Evolutionary conservation across 2,113 vertebrate species (phyloP).

Genomic region (Pangasianodon gigas): DNA sequence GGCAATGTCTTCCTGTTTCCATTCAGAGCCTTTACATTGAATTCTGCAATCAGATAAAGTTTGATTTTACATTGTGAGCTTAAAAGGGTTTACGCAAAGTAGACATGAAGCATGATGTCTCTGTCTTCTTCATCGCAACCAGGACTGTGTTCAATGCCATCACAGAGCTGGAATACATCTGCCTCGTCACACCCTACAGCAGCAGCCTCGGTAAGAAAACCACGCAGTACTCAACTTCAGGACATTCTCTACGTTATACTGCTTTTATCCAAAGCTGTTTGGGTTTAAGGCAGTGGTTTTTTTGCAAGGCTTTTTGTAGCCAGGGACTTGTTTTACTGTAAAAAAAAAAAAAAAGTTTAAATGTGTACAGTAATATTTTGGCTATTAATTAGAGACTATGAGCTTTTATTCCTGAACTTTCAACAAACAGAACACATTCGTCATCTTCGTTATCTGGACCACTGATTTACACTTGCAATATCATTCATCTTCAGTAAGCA

Average conservation of each 20-base stretch:
- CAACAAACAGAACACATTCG: not conserved
- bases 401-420: not conserved
- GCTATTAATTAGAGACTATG: not conserved
- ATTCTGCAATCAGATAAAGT: slow-evolving; percentile 49
- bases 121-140: slow-evolving; percentile 48
- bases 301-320: not conserved
- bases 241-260: not conserved
- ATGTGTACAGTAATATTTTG: not conserved
- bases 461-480: not conserved
- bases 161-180: slow-evolving; percentile 82
- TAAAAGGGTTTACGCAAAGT: slow-evolving; percentile 21
- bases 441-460: not conserved
- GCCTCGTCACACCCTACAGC: slow-evolving; percentile 74
- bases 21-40: slow-evolving; percentile 45
- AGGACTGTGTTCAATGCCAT: slow-evolving; percentile 81
- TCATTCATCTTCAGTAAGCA: not conserved
- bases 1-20: slow-evolving; percentile 50
- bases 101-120: slow-evolving; percentile 16
- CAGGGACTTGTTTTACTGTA: not conserved
- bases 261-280: not conserved
- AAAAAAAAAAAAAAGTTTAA: not conserved
- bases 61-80: slow-evolving; percentile 45
- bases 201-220: slow-evolving; percentile 75
- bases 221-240: not conserved
- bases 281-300: not conserved